Evolutionary conservation across 2,888 invertebrate species (phyloP), one percentile per base, ranked within the genome.

Genomic region (Dinocampus coccinellae): DNA sequence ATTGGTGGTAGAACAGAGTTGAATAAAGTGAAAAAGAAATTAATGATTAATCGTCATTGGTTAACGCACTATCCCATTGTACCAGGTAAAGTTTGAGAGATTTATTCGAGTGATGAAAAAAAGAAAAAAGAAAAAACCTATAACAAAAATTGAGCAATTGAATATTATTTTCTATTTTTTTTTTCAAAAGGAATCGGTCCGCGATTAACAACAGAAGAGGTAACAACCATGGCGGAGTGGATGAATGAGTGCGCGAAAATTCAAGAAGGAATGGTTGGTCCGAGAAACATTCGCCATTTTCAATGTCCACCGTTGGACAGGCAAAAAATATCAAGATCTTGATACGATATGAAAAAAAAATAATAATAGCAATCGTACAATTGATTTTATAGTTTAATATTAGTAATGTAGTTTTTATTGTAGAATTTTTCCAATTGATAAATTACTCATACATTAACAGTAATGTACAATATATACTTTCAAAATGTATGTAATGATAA

Each of bases 221-320:
- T 87, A 9, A 82, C 84, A 0, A 81, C 75, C 4, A 85, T 87
- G 0, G 84, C 83, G 0, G 77, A 84, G 29, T 87, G 87, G 87
- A 79, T 87, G 80, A 82, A 79, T n/a, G 86, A 87, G 62, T 87
- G 87, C 61, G 88, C 91, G 29, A 89, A 88, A 74, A 87, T 89
- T 2, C 93, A 93, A 72, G 90, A 90, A 0, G 92, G 92, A 0
- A 88, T 92, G 88, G 90, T 93, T 26, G 93, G 93, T 90, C 93
- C 93, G 0, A 89, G 93, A 77, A 93, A 94, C 80, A 89, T 93
- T 2, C 88, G 92, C 2, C 93, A 93, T 78, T 91, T 91, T 77
- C 88, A 91, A 64, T 93, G 93, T 76, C 93, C 94, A 0, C 91
- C 93, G 0, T 80, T 94, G 74, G 92, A 93, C 76, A 66, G 69